Conservation (phyloP, 2,113 vertebrate genomes). For the Cariama cristata region DNA sequence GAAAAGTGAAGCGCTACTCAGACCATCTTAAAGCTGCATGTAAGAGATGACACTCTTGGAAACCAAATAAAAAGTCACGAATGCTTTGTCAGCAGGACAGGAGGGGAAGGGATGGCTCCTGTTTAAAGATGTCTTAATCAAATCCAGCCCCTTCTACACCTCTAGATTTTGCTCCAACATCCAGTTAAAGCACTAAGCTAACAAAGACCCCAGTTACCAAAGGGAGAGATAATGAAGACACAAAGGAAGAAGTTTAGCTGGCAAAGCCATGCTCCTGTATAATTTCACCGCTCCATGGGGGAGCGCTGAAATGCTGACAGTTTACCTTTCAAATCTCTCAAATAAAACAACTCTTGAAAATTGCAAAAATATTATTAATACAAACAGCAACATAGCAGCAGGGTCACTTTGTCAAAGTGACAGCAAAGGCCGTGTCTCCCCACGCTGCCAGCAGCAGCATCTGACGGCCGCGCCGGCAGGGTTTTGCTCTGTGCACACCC, state of each 20-base stretch:
- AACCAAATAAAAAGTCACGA: not conserved
- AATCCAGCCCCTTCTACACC: not conserved
- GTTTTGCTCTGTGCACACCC: accelerated
- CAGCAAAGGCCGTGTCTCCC: not conserved
- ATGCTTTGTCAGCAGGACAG: not conserved
- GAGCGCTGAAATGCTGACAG: not conserved
- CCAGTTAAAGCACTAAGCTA: not conserved
- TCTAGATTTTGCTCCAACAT: not conserved
- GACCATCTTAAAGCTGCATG: not conserved
- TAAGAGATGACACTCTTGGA: not conserved
- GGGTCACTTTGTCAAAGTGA: not conserved
- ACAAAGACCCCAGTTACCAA: not conserved
- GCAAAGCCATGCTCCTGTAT: not conserved
- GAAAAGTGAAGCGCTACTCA: not conserved
- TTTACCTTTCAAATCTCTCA: not conserved
- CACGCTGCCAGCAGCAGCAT: not conserved
- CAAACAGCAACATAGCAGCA: not conserved
- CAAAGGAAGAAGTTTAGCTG: not conserved
- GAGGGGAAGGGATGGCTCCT: not conserved
- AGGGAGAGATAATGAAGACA: not conserved
- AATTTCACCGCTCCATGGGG: not conserved
- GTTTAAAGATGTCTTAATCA: not conserved
- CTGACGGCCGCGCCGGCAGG: accelerated
- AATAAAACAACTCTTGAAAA: slow-evolving; percentile 7
- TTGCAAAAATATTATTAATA: not conserved